Evolutionary conservation across 2,888 invertebrate genomes (phyloP), one percentile per base, ranked within the genome.

Genomic region (Lasioglossum figueresi): DNA sequence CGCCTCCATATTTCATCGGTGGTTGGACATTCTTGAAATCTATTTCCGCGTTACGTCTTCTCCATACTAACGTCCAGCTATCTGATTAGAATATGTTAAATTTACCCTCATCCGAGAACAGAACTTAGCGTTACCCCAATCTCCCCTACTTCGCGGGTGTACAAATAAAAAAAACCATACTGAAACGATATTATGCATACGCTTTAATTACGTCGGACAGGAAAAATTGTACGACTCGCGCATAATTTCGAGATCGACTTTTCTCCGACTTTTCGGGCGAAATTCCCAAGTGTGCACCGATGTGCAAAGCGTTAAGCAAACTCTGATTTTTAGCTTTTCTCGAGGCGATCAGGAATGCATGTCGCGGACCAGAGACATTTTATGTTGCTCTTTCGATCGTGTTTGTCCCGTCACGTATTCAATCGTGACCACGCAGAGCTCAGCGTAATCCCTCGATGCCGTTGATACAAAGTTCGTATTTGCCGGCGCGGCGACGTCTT

Each of bases 401-500:
- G 63, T 31, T 70, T 31, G 40, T 52, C 37, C 34, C n/a, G 19
- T n/a, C 52, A n/a, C 70, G 68, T 85, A 84, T 86, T 85, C 84
- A 86, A 89, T 88, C 76, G 86, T 40, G 73, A 70, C 56, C 48
- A 78, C 82, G 87, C 80, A 74, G 77, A 84, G 76, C 74, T 76
- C n/a, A 14, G 40, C 70, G 34, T 68, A 37, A 40, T 40, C 70
- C 40, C 23, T 37, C 68, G 68, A 37, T 68, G 1, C 86, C 68
- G 72, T 79, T 63, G 79, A 77, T 72, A 59, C 76, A 85, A 74
- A 80, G 56, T 70, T 74, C 80, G 78, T 85, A 88, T 89, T 88
- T 79, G 70, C 37, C 76, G 79, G 48, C 76, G 86, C 76, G 80
- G 43, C 76, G 86, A 59, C 37, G 81, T 75, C 76, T 82, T 79